Percentiles rank a stretch among this genome's conserved stretches.
Evolutionary conservation across 2,888 invertebrate genomes (phyloP).

Genomic region (Stenichneumon culpator): DNA sequence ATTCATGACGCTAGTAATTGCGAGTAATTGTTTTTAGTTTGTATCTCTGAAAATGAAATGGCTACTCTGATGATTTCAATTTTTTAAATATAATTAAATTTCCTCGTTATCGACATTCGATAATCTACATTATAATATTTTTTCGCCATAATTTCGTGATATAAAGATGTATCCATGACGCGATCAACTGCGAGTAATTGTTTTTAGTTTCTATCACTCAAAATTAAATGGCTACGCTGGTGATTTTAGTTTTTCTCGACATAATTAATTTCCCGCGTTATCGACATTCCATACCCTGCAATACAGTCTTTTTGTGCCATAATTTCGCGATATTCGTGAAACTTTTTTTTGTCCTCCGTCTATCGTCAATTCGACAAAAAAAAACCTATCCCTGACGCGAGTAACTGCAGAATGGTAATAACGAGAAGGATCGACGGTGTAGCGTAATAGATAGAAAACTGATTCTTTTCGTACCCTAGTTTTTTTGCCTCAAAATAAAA

Average conservation of each 20-base stretch:
- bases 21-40: not conserved
- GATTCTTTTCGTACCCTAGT: not conserved
- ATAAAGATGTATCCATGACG: not conserved
- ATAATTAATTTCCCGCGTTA: too few species aligned
- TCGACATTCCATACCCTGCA: not conserved
- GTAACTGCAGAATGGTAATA: not conserved
- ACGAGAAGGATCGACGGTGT: not conserved
- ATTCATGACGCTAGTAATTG: too few species aligned
- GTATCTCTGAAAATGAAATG: not conserved
- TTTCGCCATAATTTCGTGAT: too few species aligned
- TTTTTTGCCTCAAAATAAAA: not conserved
- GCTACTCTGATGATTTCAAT: not conserved
- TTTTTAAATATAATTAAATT: not conserved
- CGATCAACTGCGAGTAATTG: not conserved
- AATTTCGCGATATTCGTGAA: not conserved
- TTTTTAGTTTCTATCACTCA: not conserved
- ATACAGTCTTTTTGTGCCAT: not conserved
- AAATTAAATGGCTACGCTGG: not conserved
- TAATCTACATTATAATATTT: too few species aligned
- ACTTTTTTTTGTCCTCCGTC: not conserved
- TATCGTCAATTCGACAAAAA: not conserved
- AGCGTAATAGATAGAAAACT: not conserved
- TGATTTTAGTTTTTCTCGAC: not conserved
- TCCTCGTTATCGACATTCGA: too few species aligned
- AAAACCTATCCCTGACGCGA: not conserved